Conservation (phyloP, 2,888 invertebrate species). For the Trichopria drosophilae region DNA sequence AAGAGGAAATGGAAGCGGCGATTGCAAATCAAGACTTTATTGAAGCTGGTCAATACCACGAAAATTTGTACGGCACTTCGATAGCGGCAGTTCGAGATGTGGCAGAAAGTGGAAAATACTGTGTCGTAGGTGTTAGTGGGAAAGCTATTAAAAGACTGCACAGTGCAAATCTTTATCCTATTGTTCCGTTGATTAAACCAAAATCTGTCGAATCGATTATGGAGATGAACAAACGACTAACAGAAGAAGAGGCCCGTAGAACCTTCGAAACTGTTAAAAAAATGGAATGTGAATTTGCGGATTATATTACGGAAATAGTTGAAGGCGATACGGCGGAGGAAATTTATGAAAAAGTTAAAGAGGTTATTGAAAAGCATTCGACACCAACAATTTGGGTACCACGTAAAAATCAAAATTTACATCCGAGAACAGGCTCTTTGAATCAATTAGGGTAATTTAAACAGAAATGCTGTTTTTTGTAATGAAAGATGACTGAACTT, state of each 20-base stretch:
- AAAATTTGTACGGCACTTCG: slow-evolving; percentile 98
- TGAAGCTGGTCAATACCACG: slow-evolving; percentile 99
- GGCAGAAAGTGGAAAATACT: slow-evolving; percentile 89
- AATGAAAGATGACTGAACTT: too few species aligned
- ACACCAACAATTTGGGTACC: slow-evolving; percentile 97
- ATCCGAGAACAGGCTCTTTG: too few species aligned
- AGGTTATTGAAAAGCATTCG: slow-evolving; percentile 91
- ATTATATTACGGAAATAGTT: slow-evolving; percentile 95
- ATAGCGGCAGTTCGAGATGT: slow-evolving; percentile 96
- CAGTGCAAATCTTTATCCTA: slow-evolving; percentile 95
- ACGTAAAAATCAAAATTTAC: slow-evolving; percentile 83
- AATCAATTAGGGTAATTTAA: too few species aligned
- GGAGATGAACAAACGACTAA: slow-evolving; percentile 99
- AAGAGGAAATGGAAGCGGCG: slow-evolving; percentile 96
- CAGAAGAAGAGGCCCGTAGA: slow-evolving; percentile 97
- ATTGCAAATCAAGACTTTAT: slow-evolving; percentile 98
- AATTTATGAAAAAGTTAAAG: slow-evolving; percentile 92
- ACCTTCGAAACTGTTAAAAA: slow-evolving; percentile 94
- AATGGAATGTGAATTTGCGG: slow-evolving; percentile 98
- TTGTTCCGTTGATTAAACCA: slow-evolving; percentile 98
- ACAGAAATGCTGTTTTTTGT: too few species aligned
- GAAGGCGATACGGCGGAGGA: slow-evolving; percentile 98
- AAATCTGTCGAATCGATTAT: slow-evolving; percentile 95
- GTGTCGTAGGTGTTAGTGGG: slow-evolving; percentile 99
- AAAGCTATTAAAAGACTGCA: slow-evolving; percentile 99